Conservation (phyloP, 37 sponge, comb jelly and placozoan species). For the Diacarnus erythraeanus region DNA sequence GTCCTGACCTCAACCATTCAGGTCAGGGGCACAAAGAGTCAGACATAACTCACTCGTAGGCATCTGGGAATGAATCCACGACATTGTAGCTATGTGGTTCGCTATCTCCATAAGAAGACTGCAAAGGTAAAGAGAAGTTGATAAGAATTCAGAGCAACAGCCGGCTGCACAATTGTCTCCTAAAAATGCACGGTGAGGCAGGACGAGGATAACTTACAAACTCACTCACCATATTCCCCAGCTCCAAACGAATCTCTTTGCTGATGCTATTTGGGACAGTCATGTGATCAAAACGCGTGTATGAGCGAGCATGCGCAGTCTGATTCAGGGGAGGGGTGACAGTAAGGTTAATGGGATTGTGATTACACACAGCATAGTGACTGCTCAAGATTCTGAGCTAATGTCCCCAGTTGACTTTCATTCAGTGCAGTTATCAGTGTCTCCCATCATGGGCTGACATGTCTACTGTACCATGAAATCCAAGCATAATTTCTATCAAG, state of each 20-base stretch:
- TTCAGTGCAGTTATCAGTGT: too few relatives aligned
- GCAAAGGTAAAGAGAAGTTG: neutral
- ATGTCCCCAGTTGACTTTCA: too few relatives aligned
- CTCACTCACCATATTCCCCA: neutral
- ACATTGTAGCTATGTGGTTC: constrained; percentile 38
- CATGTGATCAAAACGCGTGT: neutral
- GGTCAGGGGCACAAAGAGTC: too few relatives aligned
- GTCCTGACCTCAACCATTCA: too few relatives aligned
- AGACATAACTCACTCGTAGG: constrained; percentile 78
- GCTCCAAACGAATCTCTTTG: neutral
- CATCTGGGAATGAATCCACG: constrained; percentile 83
- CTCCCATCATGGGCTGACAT: too few relatives aligned
- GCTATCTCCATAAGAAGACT: constrained; percentile 45
- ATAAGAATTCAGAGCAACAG: neutral
- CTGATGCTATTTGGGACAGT: neutral
- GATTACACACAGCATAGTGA: too few relatives aligned
- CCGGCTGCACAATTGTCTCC: too few relatives aligned
- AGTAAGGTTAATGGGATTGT: neutral
- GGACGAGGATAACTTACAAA: neutral
- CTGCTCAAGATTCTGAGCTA: too few relatives aligned
- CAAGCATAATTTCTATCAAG: too few relatives aligned
- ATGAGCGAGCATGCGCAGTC: neutral
- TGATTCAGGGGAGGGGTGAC: neutral
- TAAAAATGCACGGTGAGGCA: neutral
- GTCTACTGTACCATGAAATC: too few relatives aligned